Evolutionary conservation across 2,888 invertebrate species (phyloP).

Genomic region (Poecilobothrus nobilitatus): DNA sequence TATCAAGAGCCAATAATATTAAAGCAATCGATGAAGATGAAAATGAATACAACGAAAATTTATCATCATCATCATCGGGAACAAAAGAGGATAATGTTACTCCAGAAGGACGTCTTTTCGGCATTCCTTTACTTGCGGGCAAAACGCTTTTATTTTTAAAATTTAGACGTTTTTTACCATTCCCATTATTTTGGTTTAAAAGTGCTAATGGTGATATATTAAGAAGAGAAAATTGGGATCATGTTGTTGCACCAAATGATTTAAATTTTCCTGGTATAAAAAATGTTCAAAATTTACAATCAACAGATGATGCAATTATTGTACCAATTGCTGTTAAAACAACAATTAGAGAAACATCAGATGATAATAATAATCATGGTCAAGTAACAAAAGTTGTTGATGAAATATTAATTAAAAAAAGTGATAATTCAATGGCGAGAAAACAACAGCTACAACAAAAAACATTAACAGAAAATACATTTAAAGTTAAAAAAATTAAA

Average conservation of each 20-base stretch:
- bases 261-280: background rate
- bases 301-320: background rate
- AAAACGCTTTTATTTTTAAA: background rate
- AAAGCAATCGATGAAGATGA: background rate
- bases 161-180: background rate
- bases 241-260: background rate
- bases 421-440: background rate
- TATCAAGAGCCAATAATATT: background rate
- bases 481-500: background rate
- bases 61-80: background rate
- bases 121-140: slow-evolving; percentile 3
- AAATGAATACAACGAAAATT: background rate
- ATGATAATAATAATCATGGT: background rate
- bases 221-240: background rate
- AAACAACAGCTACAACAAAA: background rate
- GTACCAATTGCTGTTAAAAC: slow-evolving; percentile 2
- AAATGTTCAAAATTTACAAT: background rate
- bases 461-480: background rate
- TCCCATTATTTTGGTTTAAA: background rate
- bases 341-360: background rate
- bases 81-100: background rate
- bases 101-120: slow-evolving; percentile 6
- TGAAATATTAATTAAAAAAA: background rate
- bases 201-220: background rate
- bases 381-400: background rate